Evolutionary conservation across 2,113 vertebrate species (phyloP).

Genomic region (Neotragus pygmaeus): DNA sequence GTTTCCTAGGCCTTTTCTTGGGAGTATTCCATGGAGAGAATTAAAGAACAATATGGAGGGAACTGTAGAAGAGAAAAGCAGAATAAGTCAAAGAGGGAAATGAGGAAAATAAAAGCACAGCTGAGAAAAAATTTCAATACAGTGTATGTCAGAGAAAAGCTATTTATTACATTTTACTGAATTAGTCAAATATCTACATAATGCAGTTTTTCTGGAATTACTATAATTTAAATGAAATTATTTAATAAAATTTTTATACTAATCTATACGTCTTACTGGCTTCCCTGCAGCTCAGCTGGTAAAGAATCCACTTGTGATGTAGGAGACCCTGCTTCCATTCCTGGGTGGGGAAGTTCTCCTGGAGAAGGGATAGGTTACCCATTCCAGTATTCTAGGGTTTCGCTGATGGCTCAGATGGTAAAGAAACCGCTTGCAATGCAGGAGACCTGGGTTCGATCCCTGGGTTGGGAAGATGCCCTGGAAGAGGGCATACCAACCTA

Average conservation of each 20-base stretch:
- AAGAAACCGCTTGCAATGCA: rapidly evolving
- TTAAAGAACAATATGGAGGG: not conserved
- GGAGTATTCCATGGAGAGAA: not conserved
- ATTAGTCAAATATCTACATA: not conserved
- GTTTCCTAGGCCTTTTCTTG: not conserved
- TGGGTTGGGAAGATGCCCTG: not conserved
- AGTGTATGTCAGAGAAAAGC: not conserved
- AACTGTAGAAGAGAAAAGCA: not conserved
- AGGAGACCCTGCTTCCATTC: not conserved
- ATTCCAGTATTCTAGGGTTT: not conserved
- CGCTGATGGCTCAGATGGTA: rapidly evolving
- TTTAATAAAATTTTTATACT: not conserved
- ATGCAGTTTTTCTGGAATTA: not conserved
- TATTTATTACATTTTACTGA: not conserved
- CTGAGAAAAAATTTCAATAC: not conserved
- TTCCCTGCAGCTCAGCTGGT: not conserved
- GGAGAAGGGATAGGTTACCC: not conserved
- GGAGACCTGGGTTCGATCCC: not conserved
- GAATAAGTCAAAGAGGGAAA: not conserved
- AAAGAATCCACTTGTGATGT: not conserved
- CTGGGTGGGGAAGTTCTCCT: not conserved
- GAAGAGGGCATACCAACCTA: not conserved
- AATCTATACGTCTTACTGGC: not conserved
- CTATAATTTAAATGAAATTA: not conserved
- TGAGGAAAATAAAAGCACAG: not conserved